Percentiles rank a stretch among this genome's conserved stretches.
phyloP scores from a whole-genome alignment of 2,113 vertebrate genomes.

The Crotalus helleri region DNA sequence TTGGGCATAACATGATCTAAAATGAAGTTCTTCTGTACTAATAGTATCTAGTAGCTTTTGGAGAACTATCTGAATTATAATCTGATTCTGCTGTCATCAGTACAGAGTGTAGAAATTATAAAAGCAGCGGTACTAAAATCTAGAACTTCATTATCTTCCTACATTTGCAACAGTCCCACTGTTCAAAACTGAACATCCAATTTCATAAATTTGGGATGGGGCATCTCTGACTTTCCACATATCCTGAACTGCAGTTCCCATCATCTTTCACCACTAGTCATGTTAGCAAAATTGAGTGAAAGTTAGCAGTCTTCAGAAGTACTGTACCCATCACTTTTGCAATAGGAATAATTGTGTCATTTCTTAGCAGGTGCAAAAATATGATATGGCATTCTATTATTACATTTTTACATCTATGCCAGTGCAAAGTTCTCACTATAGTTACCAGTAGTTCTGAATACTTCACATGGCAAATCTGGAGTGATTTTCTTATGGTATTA shows the following conservation, averaged over 20 bases:
- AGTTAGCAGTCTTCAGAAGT: background rate
- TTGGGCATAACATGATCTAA: background rate
- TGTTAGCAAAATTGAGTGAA: background rate
- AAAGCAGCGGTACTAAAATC: background rate
- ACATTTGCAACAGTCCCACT: background rate
- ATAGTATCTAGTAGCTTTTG: background rate
- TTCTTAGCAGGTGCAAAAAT: background rate
- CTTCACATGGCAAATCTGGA: background rate
- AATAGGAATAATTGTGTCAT: background rate
- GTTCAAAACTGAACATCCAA: background rate
- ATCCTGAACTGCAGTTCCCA: background rate
- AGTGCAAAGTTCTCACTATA: background rate
- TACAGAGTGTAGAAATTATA: background rate
- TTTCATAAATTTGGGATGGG: background rate
- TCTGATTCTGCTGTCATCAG: background rate
- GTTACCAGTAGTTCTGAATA: background rate
- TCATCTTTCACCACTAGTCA: background rate
- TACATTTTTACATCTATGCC: background rate
- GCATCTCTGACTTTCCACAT: background rate
- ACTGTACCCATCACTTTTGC: background rate
- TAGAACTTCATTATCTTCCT: background rate
- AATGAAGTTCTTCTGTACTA: background rate
- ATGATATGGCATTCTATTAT: background rate
- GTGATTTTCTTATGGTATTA: background rate
- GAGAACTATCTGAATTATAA: background rate